Conservation (phyloP, 2,797 vertebrate species). For the Macrochelys suwanniensis region DNA sequence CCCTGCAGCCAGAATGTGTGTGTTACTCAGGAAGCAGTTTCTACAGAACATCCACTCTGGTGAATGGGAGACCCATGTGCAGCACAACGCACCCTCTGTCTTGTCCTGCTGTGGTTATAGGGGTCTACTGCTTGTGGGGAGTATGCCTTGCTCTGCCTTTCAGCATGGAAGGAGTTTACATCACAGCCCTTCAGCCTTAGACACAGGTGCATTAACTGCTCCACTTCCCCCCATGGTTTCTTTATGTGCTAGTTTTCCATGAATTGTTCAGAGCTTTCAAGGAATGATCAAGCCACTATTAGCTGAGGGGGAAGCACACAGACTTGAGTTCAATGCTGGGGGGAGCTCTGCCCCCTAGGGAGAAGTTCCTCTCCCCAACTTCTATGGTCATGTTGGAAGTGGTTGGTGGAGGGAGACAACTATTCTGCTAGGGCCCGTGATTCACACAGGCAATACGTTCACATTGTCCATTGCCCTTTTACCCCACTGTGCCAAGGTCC, state of each 20-base stretch:
- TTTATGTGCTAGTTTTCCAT: neutral
- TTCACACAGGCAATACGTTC: neutral
- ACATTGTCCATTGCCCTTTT: neutral
- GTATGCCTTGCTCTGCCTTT: neutral
- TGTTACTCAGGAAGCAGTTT: neutral
- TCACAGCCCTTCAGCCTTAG: rapidly evolving
- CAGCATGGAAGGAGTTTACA: rapidly evolving
- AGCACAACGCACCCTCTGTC: neutral
- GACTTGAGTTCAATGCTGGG: neutral
- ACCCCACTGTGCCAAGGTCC: neutral
- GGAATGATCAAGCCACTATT: neutral
- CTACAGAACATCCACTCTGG: neutral
- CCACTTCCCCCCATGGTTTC: neutral
- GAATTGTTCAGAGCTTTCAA: neutral
- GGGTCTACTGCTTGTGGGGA: rapidly evolving
- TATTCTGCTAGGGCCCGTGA: neutral
- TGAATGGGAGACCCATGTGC: neutral
- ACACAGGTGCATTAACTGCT: rapidly evolving
- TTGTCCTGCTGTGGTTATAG: rapidly evolving
- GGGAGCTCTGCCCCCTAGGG: neutral
- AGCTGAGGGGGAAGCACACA: neutral
- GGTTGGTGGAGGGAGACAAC: neutral
- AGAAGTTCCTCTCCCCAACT: neutral
- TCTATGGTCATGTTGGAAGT: neutral
- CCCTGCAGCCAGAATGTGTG: neutral